Percentiles rank a stretch among this genome's conserved stretches.
These are phyloP conservation scores for Ceratina japonica DNA, from an alignment of 1,140 invertebrate genomes.

Conservation along the genomic window DNA sequence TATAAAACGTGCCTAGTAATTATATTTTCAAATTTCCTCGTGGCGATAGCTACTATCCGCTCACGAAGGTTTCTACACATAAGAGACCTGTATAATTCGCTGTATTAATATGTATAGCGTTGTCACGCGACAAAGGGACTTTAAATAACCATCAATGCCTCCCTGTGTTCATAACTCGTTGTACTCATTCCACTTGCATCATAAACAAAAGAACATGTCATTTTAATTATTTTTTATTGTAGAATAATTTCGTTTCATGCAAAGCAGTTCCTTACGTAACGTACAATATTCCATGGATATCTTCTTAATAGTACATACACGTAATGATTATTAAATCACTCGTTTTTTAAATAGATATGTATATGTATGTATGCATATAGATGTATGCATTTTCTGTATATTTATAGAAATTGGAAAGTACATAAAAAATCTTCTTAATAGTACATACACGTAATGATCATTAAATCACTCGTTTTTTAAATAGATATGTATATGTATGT, in stretches of 20 bases:
- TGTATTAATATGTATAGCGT: constrained; percentile 4
- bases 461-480: too few relatives aligned
- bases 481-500: too few relatives aligned
- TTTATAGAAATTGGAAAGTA: too few relatives aligned
- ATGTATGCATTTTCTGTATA: too few relatives aligned
- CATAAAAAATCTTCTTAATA: too few relatives aligned
- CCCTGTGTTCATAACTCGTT: not conserved
- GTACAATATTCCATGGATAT: too few relatives aligned
- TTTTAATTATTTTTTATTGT: not conserved
- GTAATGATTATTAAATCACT: too few relatives aligned
- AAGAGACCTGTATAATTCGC: not conserved
- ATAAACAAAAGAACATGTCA: not conserved
- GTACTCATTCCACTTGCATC: not conserved
- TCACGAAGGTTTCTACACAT: not conserved
- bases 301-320: too few relatives aligned
- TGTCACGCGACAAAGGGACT: not conserved
- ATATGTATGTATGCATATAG: too few relatives aligned
- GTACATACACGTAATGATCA: too few relatives aligned
- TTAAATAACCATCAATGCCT: not conserved
- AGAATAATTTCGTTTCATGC: not conserved
- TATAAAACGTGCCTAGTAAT: not conserved
- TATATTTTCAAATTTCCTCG: not conserved
- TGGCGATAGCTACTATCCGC: not conserved
- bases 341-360: too few relatives aligned
- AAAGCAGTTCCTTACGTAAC: too few relatives aligned